Evolutionary conservation across 2,113 vertebrate genomes (phyloP).

Genomic region (Hippopotamus amphibius): DNA sequence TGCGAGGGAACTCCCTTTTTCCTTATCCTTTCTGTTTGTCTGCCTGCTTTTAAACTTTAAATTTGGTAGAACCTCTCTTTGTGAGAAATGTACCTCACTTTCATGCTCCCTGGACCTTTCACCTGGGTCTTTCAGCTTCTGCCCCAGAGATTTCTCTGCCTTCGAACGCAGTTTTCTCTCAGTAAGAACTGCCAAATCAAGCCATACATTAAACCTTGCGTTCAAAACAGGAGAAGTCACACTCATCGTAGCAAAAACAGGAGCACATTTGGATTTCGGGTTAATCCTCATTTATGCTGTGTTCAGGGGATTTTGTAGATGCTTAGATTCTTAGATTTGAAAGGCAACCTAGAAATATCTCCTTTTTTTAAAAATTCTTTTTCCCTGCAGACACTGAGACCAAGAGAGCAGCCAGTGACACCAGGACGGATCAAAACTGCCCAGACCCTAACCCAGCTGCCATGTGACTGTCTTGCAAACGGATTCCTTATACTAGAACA

Average conservation of each 20-base stretch:
- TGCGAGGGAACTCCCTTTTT: neutral
- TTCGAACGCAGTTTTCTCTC: accelerated
- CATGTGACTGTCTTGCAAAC: neutral
- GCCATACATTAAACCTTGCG: accelerated
- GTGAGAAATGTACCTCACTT: neutral
- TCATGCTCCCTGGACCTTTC: accelerated
- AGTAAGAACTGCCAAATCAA: neutral
- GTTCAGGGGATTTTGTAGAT: neutral
- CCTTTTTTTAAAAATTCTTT: no score
- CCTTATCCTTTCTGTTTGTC: neutral
- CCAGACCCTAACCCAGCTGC: neutral
- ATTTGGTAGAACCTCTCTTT: neutral
- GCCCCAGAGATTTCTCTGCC: neutral
- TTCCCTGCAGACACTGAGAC: neutral
- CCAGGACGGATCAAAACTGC: neutral
- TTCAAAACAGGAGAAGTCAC: neutral
- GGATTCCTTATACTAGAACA: neutral
- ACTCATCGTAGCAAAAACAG: neutral
- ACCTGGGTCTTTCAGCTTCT: neutral
- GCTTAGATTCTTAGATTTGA: neutral
- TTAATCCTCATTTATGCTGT: neutral
- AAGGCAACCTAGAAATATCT: neutral
- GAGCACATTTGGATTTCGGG: accelerated
- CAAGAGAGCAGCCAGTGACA: neutral
- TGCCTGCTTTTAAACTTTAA: neutral